Conservation (phyloP, 1,140 invertebrate genomes). For the Conus ventricosus region DNA sequence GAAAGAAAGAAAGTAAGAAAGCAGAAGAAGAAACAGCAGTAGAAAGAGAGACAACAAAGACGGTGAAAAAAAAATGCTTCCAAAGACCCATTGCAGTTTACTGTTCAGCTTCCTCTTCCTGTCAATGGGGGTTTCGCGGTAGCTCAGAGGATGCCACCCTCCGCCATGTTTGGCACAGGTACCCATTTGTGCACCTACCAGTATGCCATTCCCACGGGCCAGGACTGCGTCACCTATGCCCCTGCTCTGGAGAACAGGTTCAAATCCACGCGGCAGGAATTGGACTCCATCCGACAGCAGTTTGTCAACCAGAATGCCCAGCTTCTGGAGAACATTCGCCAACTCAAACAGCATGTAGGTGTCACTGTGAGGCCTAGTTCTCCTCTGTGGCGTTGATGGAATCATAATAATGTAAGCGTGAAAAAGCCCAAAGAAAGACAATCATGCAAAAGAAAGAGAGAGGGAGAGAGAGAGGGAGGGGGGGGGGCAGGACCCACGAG, state of each 20-base stretch:
- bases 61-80: background rate
- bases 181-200: slow-evolving; percentile 9
- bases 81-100: background rate
- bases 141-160: background rate
- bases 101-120: background rate
- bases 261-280: background rate
- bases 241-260: background rate
- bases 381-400: background rate
- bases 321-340: background rate
- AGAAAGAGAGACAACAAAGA: no score
- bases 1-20: background rate
- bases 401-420: background rate
- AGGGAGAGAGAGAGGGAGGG: no score
- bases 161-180: background rate
- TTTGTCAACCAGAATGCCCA: background rate
- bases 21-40: no score
- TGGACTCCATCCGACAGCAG: background rate
- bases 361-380: background rate
- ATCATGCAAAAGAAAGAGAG: no score
- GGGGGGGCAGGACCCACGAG: no score
- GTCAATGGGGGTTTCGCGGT: background rate
- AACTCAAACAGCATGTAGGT: background rate
- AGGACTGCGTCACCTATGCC: background rate
- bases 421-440: no score
- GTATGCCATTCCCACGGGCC: slow-evolving; percentile 5